Conservation (phyloP, 2,888 invertebrate genomes). For the Lepidocyrtoides sp. region DNA sequence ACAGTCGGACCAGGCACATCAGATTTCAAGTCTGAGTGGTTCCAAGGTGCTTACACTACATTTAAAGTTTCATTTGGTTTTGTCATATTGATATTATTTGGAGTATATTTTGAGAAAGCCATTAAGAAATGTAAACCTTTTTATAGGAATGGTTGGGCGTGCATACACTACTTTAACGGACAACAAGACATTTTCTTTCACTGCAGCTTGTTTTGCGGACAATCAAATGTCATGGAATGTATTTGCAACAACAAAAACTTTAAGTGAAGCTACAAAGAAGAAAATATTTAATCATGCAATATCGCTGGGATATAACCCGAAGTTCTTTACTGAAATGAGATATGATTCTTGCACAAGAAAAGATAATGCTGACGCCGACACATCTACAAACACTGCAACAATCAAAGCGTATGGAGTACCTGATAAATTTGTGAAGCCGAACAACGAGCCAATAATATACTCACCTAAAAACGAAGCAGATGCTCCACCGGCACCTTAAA, state of each 20-base stretch:
- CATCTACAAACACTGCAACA: not conserved
- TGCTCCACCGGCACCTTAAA: too few species aligned
- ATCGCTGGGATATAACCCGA: constrained; percentile 56
- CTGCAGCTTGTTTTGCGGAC: constrained; percentile 56
- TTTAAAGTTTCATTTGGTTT: too few species aligned
- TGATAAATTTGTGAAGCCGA: too few species aligned
- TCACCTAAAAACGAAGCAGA: too few species aligned
- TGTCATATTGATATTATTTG: too few species aligned
- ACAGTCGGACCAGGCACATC: constrained; percentile 43
- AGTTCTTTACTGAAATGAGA: constrained; percentile 59
- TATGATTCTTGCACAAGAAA: constrained; percentile 59
- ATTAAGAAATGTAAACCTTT: not conserved
- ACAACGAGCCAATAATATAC: too few species aligned
- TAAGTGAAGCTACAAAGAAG: constrained; percentile 67
- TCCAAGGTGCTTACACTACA: constrained; percentile 12
- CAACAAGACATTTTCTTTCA: constrained; percentile 67
- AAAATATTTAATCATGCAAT: constrained; percentile 66
- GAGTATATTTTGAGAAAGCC: too few species aligned
- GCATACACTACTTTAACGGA: constrained; percentile 68
- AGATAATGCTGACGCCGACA: not conserved
- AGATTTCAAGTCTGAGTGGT: constrained; percentile 63
- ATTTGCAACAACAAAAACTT: constrained; percentile 66
- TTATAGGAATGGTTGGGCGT: constrained; percentile 57
- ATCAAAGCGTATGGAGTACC: not conserved
- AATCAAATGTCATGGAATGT: constrained; percentile 76